These are phyloP conservation scores for Danio jaintianensis DNA, from an alignment of 2,797 vertebrate species.

Conservation along the genomic window DNA sequence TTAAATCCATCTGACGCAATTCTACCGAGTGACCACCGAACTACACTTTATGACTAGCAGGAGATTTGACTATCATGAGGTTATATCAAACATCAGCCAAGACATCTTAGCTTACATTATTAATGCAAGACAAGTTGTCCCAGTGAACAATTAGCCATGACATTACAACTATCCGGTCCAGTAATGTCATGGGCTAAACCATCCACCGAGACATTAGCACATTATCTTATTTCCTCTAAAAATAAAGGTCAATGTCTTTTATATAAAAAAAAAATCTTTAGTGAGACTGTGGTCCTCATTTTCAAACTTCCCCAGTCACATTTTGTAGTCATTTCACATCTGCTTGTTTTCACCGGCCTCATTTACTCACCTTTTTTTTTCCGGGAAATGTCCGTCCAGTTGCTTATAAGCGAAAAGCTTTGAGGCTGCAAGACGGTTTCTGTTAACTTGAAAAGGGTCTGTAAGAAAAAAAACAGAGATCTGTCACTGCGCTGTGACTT, in stretches of 20 bases:
- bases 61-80: constrained; percentile 62
- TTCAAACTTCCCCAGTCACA: constrained; percentile 52
- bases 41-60: constrained; percentile 69
- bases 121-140: constrained; percentile 36
- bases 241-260: constrained; percentile 57
- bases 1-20: constrained; percentile 74
- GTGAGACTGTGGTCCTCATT: constrained; percentile 60
- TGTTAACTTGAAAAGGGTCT: constrained; percentile 20
- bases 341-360: constrained; percentile 53
- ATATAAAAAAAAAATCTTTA: constrained; percentile 47
- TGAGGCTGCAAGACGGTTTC: constrained; percentile 15
- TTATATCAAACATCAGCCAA: constrained; percentile 60
- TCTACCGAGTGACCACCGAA: constrained; percentile 55
- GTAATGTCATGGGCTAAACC: constrained; percentile 55
- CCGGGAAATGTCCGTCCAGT: background rate
- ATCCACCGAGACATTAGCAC: constrained; percentile 52
- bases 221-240: constrained; percentile 64
- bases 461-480: background rate
- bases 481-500: constrained; percentile 12
- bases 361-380: constrained; percentile 35
- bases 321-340: constrained; percentile 67
- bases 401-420: constrained; percentile 1
- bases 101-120: constrained; percentile 42
- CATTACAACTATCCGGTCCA: constrained; percentile 56
- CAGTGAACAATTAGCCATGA: constrained; percentile 61